Evolutionary conservation across 2,113 vertebrate genomes (phyloP).

Genomic region (Pampusana beccarii): DNA sequence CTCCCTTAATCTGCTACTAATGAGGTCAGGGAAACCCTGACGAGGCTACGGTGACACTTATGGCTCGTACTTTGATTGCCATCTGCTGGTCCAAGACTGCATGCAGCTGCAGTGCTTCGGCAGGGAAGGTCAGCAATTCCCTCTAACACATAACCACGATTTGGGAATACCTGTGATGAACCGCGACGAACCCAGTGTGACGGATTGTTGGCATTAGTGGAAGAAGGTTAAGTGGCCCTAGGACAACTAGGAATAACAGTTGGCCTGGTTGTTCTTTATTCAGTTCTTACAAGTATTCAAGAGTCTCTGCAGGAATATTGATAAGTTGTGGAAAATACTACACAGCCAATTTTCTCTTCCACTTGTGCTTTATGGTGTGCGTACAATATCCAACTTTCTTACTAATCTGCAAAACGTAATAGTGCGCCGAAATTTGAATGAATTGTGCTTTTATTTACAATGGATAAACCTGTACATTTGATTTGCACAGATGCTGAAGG

Average conservation of each 20-base stretch:
- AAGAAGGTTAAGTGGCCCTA: not conserved
- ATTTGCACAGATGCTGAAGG: not conserved
- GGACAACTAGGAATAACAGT: not conserved
- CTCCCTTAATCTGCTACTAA: not conserved
- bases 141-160: no score
- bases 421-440: not conserved
- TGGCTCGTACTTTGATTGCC: not conserved
- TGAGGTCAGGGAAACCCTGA: not conserved
- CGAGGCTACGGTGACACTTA: not conserved
- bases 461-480: not conserved
- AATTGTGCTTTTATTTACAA: not conserved
- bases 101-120: not conserved
- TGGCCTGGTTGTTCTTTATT: not conserved
- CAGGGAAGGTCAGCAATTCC: rapidly evolving
- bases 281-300: not conserved
- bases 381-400: not conserved
- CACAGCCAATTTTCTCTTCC: not conserved
- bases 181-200: not conserved
- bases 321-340: not conserved
- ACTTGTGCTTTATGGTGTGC: not conserved
- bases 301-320: not conserved
- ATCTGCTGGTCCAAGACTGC: not conserved
- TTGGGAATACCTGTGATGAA: not conserved
- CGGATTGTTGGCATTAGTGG: not conserved
- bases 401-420: not conserved